Evolutionary conservation across 2,113 vertebrate genomes (phyloP).

Genomic region (Siniperca chuatsi): DNA sequence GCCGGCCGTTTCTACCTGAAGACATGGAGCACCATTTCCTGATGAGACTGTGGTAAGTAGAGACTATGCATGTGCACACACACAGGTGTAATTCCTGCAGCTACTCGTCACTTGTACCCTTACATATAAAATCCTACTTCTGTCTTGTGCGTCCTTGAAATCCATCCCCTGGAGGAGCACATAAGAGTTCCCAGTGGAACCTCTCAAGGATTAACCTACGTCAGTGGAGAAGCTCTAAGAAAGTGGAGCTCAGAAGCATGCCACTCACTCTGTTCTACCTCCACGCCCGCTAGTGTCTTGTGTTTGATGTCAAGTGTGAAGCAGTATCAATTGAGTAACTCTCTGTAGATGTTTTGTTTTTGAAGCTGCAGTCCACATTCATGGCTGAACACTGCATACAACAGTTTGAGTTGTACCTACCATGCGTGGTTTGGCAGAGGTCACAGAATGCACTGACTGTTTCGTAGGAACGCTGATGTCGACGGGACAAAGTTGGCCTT

Average conservation of each 20-base stretch:
- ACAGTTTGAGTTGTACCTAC: not conserved
- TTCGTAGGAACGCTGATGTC: not conserved
- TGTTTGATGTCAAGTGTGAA: constrained; percentile 42
- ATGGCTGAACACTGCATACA: not conserved
- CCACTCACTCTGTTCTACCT: constrained; percentile 44
- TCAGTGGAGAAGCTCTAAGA: constrained; percentile 62
- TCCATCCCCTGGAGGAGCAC: constrained; percentile 51
- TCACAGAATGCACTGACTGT: not conserved
- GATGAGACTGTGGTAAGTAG: constrained; percentile 80
- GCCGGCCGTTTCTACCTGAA: constrained; percentile 58
- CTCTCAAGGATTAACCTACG: constrained; percentile 69
- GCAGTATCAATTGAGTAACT: constrained; percentile 28
- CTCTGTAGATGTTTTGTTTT: constrained; percentile 35
- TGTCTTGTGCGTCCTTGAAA: constrained; percentile 69
- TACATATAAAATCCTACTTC: constrained; percentile 52
- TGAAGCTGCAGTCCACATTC: constrained; percentile 17
- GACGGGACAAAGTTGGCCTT: not conserved
- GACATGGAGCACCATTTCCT: constrained; percentile 79
- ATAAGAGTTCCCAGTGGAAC: constrained; percentile 58
- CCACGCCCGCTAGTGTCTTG: constrained; percentile 2
- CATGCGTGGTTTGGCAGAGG: not conserved
- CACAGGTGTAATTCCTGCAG: constrained; percentile 33
- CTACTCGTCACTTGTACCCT: constrained; percentile 55
- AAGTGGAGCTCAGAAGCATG: constrained; percentile 57
- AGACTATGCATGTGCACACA: not conserved